Conservation (phyloP, 1,140 invertebrate species). For the Lasioglossum albipes region DNA sequence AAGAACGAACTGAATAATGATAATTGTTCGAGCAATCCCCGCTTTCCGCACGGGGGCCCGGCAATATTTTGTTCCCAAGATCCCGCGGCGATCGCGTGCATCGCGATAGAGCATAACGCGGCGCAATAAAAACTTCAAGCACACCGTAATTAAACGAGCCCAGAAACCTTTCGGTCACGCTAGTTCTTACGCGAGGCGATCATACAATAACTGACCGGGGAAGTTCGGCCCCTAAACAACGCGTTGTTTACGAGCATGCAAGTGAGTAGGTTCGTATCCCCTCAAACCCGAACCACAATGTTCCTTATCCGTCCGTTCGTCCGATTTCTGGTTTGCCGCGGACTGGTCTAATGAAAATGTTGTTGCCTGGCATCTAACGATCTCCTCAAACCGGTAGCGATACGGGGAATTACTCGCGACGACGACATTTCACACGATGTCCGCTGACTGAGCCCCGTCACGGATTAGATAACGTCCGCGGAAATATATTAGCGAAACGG, state of each 20-base stretch:
- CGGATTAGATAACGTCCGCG: not conserved
- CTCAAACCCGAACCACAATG: not conserved
- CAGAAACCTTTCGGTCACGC: conserved; percentile 61
- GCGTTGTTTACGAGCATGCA: conserved; percentile 39
- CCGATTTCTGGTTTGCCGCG: not conserved
- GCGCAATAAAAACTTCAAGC: conserved; percentile 53
- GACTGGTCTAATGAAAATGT: conserved; percentile 36
- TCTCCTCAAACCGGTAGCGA: conserved; percentile 22
- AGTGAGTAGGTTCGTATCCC: not conserved
- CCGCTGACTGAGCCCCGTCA: not conserved
- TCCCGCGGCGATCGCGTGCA: conserved; percentile 56
- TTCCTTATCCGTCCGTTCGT: too few relatives aligned
- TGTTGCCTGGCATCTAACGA: conserved; percentile 13
- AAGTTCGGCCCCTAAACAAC: conserved; percentile 42
- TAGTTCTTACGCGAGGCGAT: conserved; percentile 50
- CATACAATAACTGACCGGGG: conserved; percentile 50
- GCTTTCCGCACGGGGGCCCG: conserved; percentile 32
- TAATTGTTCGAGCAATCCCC: conserved; percentile 53
- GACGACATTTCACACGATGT: conserved; percentile 30
- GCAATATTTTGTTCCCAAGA: conserved; percentile 48
- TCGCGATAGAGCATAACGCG: conserved; percentile 46
- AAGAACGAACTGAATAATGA: conserved; percentile 38
- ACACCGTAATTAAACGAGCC: conserved; percentile 56
- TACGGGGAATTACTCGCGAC: not conserved
- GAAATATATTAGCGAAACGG: not conserved